Conservation (phyloP, 2,888 invertebrate species). For the Eupithecia exiguata region DNA sequence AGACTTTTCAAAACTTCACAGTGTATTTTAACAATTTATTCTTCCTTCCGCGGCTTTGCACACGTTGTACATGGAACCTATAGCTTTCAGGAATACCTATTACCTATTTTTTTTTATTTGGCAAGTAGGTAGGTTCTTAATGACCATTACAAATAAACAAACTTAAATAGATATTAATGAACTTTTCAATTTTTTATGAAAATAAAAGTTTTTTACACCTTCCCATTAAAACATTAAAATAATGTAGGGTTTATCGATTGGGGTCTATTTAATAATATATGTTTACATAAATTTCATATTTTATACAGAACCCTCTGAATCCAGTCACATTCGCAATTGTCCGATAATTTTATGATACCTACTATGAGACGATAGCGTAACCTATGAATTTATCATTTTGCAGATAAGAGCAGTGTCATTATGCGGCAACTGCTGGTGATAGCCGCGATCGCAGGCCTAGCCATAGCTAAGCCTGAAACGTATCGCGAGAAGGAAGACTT, state of each 20-base stretch:
- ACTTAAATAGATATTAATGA: neutral
- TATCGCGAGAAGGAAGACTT: conserved; percentile 81
- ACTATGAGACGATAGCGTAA: neutral
- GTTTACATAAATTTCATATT: neutral
- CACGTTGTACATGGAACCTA: neutral
- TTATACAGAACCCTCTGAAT: neutral
- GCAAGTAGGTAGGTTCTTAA: neutral
- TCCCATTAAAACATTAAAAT: neutral
- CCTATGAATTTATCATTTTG: conserved; percentile 23
- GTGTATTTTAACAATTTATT: neutral
- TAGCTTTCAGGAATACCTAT: neutral
- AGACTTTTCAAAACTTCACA: neutral
- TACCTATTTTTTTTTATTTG: neutral
- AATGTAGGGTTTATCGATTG: neutral
- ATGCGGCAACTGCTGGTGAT: conserved; percentile 69
- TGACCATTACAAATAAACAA: neutral
- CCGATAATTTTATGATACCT: neutral
- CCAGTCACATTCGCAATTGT: neutral
- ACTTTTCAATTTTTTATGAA: neutral
- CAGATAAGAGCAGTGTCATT: conserved; percentile 50
- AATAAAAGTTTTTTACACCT: neutral
- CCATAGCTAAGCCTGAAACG: conserved; percentile 67
- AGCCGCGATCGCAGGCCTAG: conserved; percentile 62
- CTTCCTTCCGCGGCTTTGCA: neutral
- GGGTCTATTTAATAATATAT: too few relatives aligned